Evolutionary conservation across 2,888 invertebrate genomes (phyloP), one percentile per base, ranked within the genome.

Genomic region (Muscina levida): DNA sequence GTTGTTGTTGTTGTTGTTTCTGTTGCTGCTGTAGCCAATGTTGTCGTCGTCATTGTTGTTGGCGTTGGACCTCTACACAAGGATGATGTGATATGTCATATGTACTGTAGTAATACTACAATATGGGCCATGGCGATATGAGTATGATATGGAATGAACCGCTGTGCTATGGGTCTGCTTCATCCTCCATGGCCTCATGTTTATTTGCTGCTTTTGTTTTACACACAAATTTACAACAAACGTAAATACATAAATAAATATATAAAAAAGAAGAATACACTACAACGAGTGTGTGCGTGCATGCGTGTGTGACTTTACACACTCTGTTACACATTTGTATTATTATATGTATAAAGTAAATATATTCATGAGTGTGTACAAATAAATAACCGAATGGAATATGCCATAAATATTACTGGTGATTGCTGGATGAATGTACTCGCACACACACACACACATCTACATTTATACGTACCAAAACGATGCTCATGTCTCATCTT

Each of bases 321-420:
- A 53, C 11, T n/a, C n/a, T n/a, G n/a, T n/a, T n/a, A 15, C 15
- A 53, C 37, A n/a, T n/a, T 44, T 2, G 3, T 11, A 57, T 37
- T 57, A 57, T 8, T 31, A 57, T 26, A 57, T 31, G 31, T 57
- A 62, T 70, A 67, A 56, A 56, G 19, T 56, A 71, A 74, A 66
- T 67, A 57, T 74, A 74, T 79, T 74, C 71, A 73, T 71, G 66
- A 79, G 59, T 42, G 22, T 66, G 37, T 59, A 51, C 42, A 57
- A 72, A 67, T 70, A 48, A 65, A 51, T 39, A 57, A 74, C 66
- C 57, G 74, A 19, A n/a, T 72, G 59, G 39, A 26, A 68, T 24
- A 72, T 72, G 65, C 72, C 75, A 79, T 75, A 72, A 79, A 75
- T 72, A 75, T 62, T 31, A 15, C 31, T 31, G 59, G n/a, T 51